phyloP scores from a whole-genome alignment of 2,113 vertebrate genomes.

The Macrotis lagotis region DNA sequence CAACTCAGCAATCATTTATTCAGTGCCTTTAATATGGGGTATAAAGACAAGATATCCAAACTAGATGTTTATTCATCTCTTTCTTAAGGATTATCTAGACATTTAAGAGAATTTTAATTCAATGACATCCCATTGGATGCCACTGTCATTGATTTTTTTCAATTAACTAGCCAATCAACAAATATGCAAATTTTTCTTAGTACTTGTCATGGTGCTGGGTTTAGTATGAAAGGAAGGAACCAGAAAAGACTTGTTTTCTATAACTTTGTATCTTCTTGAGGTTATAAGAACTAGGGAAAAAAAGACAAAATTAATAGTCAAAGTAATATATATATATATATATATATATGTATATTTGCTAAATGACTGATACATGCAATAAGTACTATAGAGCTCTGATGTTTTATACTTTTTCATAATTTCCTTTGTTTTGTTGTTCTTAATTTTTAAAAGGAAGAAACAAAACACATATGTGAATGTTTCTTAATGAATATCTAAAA shows the following conservation, averaged over 20 bases:
- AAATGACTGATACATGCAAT: neutral
- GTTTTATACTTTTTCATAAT: neutral
- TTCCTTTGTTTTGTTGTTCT: neutral
- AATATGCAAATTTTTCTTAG: constrained; percentile 10
- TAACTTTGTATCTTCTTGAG: neutral
- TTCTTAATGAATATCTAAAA: neutral
- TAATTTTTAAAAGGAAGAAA: neutral
- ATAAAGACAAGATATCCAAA: neutral
- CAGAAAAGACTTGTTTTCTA: neutral
- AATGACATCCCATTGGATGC: neutral
- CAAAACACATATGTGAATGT: neutral
- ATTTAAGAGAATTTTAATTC: constrained; percentile 35
- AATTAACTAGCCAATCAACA: constrained; percentile 18
- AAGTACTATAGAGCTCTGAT: neutral
- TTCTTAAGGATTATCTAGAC: constrained; percentile 14
- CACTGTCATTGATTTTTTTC: constrained; percentile 41
- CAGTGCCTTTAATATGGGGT: neutral
- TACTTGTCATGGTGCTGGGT: neutral
- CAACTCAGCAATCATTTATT: neutral
- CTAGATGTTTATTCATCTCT: constrained; percentile 31
- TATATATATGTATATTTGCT: too few species aligned
- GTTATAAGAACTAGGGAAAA: neutral
- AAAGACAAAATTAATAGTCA: neutral
- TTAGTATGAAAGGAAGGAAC: neutral
- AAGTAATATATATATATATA: neutral